Percentiles rank a stretch among this genome's conserved stretches.
phyloP scores from a whole-genome alignment of 2,113 vertebrate species.

The Psittacus erithacus region DNA sequence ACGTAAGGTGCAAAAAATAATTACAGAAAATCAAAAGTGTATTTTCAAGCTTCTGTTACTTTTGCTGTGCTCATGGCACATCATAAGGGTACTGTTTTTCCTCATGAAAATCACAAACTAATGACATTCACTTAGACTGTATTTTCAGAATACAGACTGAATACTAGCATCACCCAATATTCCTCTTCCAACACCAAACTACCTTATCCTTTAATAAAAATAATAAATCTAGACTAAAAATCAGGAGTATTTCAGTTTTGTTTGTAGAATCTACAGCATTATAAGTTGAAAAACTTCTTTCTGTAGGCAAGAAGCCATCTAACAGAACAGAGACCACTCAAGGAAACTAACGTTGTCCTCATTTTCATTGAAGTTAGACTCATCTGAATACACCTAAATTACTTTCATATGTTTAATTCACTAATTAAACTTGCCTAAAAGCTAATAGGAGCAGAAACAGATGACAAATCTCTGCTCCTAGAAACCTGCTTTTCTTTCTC shows the following conservation, averaged over 20 bases:
- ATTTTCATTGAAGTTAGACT: not conserved
- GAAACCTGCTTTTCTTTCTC: not conserved
- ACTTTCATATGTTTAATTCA: not conserved
- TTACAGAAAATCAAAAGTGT: not conserved
- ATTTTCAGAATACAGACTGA: not conserved
- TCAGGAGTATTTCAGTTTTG: not conserved
- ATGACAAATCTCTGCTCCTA: not conserved
- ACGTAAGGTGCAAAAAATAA: not conserved
- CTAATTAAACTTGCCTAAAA: not conserved
- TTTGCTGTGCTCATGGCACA: not conserved
- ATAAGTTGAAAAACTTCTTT: not conserved
- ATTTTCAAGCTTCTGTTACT: not conserved
- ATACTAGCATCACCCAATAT: not conserved
- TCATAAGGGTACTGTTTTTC: not conserved
- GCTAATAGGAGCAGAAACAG: not conserved
- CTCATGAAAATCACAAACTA: not conserved
- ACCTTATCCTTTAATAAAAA: not conserved
- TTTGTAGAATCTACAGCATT: not conserved
- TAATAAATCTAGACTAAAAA: not conserved
- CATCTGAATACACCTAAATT: not conserved
- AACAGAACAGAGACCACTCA: not conserved
- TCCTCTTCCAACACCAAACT: not conserved
- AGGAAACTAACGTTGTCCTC: not conserved
- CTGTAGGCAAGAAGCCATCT: not conserved
- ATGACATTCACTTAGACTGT: not conserved